Conservation (phyloP, 1,140 invertebrate genomes). For the Procambarus clarkii region DNA sequence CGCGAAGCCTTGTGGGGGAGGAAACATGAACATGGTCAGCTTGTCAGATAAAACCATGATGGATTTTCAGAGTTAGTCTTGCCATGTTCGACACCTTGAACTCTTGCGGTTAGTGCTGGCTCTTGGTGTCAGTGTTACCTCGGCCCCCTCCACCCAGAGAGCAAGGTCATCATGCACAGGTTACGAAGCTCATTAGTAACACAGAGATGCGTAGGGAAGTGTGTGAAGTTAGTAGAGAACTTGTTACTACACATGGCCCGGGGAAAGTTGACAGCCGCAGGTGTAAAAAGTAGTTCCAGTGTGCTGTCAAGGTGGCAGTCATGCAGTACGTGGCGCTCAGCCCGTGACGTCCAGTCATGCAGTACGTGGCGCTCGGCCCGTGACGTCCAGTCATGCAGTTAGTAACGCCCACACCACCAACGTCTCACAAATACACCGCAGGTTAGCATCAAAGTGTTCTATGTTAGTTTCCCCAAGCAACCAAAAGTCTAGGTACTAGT, state of each 20-base stretch:
- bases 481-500: too few species aligned
- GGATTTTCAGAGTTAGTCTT: background rate
- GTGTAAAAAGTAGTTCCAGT: background rate
- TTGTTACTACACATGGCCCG: background rate
- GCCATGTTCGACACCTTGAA: background rate
- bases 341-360: background rate
- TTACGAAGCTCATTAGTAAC: background rate
- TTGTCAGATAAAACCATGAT: background rate
- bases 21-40: background rate
- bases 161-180: background rate
- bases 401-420: too few species aligned
- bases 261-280: too few species aligned
- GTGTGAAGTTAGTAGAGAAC: background rate
- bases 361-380: background rate
- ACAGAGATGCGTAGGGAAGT: background rate
- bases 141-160: background rate
- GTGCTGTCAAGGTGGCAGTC: too few species aligned
- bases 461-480: too few species aligned
- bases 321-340: too few species aligned
- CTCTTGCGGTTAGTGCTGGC: background rate
- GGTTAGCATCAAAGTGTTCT: too few species aligned
- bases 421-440: too few species aligned
- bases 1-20: slow-evolving; percentile 62
- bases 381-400: background rate
- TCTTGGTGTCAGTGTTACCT: background rate